phyloP scores from a whole-genome alignment of 30 jellyfish, hydroid and myxozoan species.

The Chironex yamaguchii region DNA sequence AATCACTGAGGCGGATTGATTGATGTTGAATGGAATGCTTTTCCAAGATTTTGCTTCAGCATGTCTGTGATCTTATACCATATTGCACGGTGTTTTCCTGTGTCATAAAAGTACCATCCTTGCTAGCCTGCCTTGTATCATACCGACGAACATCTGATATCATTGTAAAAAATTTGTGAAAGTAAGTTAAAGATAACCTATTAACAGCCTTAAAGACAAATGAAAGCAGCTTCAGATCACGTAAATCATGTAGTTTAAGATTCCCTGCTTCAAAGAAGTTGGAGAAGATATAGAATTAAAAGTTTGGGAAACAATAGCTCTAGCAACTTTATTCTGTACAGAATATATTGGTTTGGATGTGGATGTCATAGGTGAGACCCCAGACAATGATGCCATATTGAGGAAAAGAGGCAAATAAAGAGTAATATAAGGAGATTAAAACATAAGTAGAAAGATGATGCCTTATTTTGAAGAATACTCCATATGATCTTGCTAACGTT shows the following conservation, averaged over 20 bases:
- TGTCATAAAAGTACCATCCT: not conserved
- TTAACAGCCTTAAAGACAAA: not conserved
- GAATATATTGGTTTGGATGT: constrained; percentile 8
- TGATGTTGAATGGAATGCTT: constrained; percentile 2
- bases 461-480: constrained; percentile 46
- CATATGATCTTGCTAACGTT: constrained; percentile 42
- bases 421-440: constrained; percentile 17
- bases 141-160: not conserved
- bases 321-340: too few species aligned
- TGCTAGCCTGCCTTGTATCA: constrained; percentile 26
- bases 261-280: too few species aligned
- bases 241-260: too few species aligned
- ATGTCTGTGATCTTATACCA: constrained; percentile 2
- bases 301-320: too few species aligned
- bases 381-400: constrained; percentile 25
- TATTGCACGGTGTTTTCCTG: not conserved
- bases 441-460: constrained; percentile 14
- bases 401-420: constrained; percentile 17
- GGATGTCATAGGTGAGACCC: constrained; percentile 40
- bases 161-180: constrained; percentile 3
- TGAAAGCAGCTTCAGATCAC: too few species aligned
- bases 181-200: not conserved
- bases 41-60: constrained; percentile 13
- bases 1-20: constrained; percentile 9
- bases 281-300: too few species aligned